phyloP scores from a whole-genome alignment of 2,888 invertebrate genomes.

The Eristalinus sepulchralis region DNA sequence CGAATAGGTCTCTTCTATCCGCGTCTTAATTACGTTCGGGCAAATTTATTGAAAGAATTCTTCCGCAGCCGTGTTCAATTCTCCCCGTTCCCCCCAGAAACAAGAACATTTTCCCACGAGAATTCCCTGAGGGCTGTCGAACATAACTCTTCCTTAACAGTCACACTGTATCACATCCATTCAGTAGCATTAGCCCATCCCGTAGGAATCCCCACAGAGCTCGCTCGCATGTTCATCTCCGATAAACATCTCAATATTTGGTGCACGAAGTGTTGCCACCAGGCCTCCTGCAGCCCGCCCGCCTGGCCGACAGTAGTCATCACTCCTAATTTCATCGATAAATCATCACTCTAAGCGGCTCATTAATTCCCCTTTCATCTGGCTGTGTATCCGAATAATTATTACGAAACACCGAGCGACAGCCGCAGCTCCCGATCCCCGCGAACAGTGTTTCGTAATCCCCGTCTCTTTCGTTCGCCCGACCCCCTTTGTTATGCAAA shows the following conservation, averaged over 20 bases:
- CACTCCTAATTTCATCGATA: slow-evolving; percentile 11
- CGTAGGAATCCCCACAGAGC: background rate
- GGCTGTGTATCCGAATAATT: slow-evolving; percentile 18
- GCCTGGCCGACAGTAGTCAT: background rate
- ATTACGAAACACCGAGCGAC: slow-evolving; percentile 25
- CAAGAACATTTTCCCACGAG: background rate
- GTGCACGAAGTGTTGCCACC: background rate
- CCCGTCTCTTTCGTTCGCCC: background rate
- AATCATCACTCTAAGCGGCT: slow-evolving; percentile 33
- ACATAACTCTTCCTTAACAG: background rate
- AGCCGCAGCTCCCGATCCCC: background rate
- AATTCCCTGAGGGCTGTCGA: background rate
- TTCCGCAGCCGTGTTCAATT: too few relatives aligned
- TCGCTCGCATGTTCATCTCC: background rate
- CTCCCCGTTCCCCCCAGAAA: background rate
- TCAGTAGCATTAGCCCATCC: background rate
- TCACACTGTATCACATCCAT: background rate
- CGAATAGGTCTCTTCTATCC: too few relatives aligned
- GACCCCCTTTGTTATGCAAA: slow-evolving; percentile 7
- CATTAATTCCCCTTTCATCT: slow-evolving; percentile 36
- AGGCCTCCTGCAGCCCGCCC: background rate
- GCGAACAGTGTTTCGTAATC: background rate
- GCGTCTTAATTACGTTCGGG: too few relatives aligned
- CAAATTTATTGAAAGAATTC: too few relatives aligned
- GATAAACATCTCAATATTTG: slow-evolving; percentile 11